phyloP scores from a whole-genome alignment of 2,797 vertebrate genomes.

The Semotilus atromaculatus region DNA sequence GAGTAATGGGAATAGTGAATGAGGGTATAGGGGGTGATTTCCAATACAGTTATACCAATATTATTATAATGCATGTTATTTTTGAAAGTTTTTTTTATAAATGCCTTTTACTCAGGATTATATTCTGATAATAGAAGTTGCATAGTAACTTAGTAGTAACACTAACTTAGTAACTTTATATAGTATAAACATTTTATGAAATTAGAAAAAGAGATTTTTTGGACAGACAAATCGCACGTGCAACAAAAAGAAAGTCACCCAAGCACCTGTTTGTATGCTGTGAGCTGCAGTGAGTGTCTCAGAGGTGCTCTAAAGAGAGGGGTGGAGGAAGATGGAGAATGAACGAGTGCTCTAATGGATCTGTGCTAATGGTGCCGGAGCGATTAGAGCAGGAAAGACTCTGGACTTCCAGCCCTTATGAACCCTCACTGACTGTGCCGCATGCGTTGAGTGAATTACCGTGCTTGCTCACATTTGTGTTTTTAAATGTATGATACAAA shows the following conservation, averaged over 20 bases:
- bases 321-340: slow-evolving; percentile 67
- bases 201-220: background rate
- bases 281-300: slow-evolving; percentile 67
- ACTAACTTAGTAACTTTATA: too few relatives aligned
- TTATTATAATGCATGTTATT: background rate
- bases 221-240: background rate
- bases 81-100: background rate
- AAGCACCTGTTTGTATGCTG: slow-evolving; percentile 31
- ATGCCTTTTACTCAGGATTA: background rate
- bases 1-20: too few relatives aligned
- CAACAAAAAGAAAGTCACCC: background rate
- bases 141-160: background rate
- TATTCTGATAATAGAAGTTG: background rate
- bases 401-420: slow-evolving; percentile 52
- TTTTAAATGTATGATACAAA: background rate
- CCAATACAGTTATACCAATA: too few relatives aligned
- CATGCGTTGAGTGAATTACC: background rate
- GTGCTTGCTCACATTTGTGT: background rate
- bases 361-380: slow-evolving; percentile 74
- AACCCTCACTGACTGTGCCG: slow-evolving; percentile 28
- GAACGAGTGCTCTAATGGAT: slow-evolving; percentile 74
- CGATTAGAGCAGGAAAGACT: slow-evolving; percentile 79
- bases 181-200: background rate
- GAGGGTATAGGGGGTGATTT: too few relatives aligned
- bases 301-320: slow-evolving; percentile 77